Evolutionary conservation across 2,888 invertebrate genomes (phyloP), one percentile per base, ranked within the genome.

Genomic region (Chrysotoxum bicinctum): DNA sequence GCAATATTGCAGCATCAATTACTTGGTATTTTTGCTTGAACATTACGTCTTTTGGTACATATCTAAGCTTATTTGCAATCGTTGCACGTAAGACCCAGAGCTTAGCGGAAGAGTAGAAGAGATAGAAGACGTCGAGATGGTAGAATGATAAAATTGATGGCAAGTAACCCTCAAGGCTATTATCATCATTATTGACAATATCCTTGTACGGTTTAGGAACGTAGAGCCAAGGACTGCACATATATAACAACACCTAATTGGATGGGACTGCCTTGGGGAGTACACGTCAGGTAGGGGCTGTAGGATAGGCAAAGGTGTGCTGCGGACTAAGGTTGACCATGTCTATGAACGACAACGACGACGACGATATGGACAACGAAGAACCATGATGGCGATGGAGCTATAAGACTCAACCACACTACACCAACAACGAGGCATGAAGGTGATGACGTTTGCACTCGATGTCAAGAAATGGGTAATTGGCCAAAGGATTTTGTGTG

Each of bases 181-280:
- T 84, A 84, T 66, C 84, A 75, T 84, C 80, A 84, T 84, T 84
- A 80, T 84, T 80, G 84, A 80, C 84, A 84, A 80, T 84, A 84
- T 84, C 75, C 75, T 84, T 84, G 80, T 84, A 80, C 84, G 75
- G 80, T 75, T 45, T 79, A 84, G 79, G 75, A 60, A 72, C 70
- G 45, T 45, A 62, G 66, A 66, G 32, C 35, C 75, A 76, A 19
- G 80, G 84, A 76, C 66, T 50, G 35, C 35, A 66, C 80, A 45
- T 16, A 77, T 74, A 73, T 82, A 84, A 76, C 84, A 84, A 76
- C 75, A 84, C 72, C 80, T 84, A 84, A 84, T 84, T 84, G 84
- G 84, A 75, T 80, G 72, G 80, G 66, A 75, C 58, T 72, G 70
- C 75, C 79, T 64, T 68, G 58, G 48, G 81, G 43, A 40, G 50